phyloP scores from a whole-genome alignment of 2,113 vertebrate genomes.

The Trochalopteron elliotii region DNA sequence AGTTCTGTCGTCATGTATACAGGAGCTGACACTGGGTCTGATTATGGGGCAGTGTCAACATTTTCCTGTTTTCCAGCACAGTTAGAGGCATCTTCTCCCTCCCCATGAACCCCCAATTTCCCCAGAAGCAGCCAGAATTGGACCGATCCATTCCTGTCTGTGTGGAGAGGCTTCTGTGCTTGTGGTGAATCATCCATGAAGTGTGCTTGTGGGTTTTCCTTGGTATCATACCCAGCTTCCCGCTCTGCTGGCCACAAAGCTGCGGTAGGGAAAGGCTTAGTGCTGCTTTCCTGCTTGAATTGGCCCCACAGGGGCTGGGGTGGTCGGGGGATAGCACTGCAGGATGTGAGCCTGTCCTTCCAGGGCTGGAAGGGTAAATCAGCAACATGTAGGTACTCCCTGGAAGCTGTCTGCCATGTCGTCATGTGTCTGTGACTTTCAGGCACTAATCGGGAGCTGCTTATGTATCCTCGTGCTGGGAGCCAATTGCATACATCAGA shows the following conservation, averaged over 20 bases:
- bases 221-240: not conserved
- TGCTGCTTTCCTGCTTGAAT: not conserved
- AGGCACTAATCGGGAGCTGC: not conserved
- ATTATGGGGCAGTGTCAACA: not conserved
- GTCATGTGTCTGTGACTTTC: not conserved
- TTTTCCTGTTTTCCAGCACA: not conserved
- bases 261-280: not conserved
- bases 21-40: not conserved
- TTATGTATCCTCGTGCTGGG: not conserved
- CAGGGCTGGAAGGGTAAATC: not conserved
- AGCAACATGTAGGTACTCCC: not conserved
- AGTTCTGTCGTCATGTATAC: not conserved
- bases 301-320: not conserved
- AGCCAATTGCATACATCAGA: not conserved
- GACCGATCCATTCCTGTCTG: not conserved
- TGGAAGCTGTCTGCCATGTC: not conserved
- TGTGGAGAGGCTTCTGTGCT: not conserved
- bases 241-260: not conserved
- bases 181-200: not conserved
- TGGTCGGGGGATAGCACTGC: rapidly evolving
- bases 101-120: not conserved
- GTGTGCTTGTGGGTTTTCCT: not conserved
- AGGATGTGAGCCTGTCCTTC: not conserved
- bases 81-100: not conserved
- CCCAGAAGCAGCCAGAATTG: not conserved